Conservation (phyloP, 2,888 invertebrate species). For the Aquatica leii region DNA sequence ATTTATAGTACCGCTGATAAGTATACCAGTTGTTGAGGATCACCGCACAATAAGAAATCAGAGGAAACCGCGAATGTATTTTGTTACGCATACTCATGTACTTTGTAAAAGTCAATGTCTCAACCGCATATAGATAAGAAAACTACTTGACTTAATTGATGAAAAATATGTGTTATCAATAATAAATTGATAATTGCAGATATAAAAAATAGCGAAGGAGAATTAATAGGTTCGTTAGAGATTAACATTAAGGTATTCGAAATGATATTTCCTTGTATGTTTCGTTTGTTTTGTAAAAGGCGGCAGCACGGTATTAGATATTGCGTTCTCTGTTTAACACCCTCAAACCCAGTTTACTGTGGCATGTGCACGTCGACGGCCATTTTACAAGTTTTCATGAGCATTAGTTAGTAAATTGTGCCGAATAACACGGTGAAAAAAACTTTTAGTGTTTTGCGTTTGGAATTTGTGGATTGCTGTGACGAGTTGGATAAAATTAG, state of each 20-base stretch:
- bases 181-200: neutral
- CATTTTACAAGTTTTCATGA: conserved; percentile 73
- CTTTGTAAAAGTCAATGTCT: conserved; percentile 10
- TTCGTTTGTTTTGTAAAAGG: conserved; percentile 42
- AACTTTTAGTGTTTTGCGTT: conserved; percentile 44
- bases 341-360: conserved; percentile 66
- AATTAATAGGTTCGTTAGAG: too few species aligned
- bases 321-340: conserved; percentile 56
- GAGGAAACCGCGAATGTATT: conserved; percentile 10
- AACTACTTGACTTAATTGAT: neutral
- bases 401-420: conserved; percentile 69
- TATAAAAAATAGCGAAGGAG: neutral
- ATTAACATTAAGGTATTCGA: conserved; percentile 10
- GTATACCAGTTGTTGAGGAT: too few species aligned
- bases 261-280: conserved; percentile 13
- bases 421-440: conserved; percentile 69
- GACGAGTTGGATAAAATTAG: conserved; percentile 28
- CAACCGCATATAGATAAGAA: conserved; percentile 7
- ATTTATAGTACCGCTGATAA: too few species aligned
- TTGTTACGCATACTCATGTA: conserved; percentile 7
- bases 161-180: neutral
- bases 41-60: neutral
- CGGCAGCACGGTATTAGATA: conserved; percentile 47
- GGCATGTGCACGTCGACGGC: conserved; percentile 75
- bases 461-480: conserved; percentile 37